phyloP scores from a whole-genome alignment of 92 coral and sea anemone species.

The Palythoa heliodiscus region DNA sequence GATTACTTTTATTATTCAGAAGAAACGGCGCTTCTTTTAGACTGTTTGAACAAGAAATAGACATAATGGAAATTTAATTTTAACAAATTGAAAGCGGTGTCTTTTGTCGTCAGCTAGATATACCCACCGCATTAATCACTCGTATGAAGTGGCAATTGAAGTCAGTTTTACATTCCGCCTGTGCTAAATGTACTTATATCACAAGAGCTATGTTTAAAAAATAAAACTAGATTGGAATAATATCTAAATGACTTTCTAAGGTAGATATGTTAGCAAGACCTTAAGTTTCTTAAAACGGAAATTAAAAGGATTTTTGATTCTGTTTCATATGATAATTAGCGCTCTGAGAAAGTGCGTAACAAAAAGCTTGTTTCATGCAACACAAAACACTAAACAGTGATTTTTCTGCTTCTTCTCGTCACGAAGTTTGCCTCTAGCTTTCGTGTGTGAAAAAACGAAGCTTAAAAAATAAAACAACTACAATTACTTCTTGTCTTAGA shows the following conservation, averaged over 20 bases:
- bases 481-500: background rate
- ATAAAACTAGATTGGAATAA: background rate
- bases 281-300: background rate
- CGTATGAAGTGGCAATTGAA: background rate
- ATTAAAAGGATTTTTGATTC: background rate
- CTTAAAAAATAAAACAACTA: background rate
- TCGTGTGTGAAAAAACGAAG: too few species aligned
- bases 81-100: slow-evolving; percentile 39
- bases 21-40: slow-evolving; percentile 23
- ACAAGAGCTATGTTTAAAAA: background rate
- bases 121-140: background rate
- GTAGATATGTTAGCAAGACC: background rate
- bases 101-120: slow-evolving; percentile 6
- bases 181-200: background rate
- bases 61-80: slow-evolving; percentile 45
- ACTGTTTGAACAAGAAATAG: slow-evolving; percentile 38
- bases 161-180: background rate
- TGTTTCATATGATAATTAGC: background rate
- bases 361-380: background rate
- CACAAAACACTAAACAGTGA: background rate
- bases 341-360: background rate
- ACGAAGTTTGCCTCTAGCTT: background rate
- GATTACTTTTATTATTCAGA: slow-evolving; percentile 29
- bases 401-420: background rate
- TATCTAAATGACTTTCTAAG: background rate